Conservation (phyloP, 2,113 vertebrate species). For the Hemiprocne comata region DNA sequence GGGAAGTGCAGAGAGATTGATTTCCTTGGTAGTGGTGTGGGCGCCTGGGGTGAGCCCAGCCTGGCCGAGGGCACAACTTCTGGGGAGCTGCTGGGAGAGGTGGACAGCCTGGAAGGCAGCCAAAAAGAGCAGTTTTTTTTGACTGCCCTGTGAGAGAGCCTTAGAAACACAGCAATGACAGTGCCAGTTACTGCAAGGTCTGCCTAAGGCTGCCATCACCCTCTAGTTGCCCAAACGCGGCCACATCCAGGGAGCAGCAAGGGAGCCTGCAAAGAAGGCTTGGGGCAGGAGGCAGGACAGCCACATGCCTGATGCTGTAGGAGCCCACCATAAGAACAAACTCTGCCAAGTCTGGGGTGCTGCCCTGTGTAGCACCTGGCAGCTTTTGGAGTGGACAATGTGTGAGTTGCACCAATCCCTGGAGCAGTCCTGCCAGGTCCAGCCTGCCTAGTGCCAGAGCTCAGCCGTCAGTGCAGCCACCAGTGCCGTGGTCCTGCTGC, state of each 20-base stretch:
- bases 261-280: background rate
- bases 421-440: background rate
- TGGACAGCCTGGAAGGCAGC: background rate
- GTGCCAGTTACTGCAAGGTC: background rate
- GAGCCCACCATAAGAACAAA: background rate
- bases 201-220: background rate
- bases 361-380: background rate
- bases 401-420: accelerated
- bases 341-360: background rate
- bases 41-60: background rate
- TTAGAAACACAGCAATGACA: background rate
- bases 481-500: too few relatives aligned
- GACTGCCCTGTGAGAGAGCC: background rate
- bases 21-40: background rate
- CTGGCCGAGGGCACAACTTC: background rate
- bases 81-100: background rate
- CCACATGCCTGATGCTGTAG: accelerated
- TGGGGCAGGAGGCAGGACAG: background rate
- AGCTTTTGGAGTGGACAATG: background rate
- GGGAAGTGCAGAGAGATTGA: background rate
- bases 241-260: background rate
- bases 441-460: background rate
- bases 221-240: accelerated
- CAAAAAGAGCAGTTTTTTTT: background rate
- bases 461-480: background rate